Conservation (phyloP, 2,113 vertebrate species). For the Gopherus evgoodei region DNA sequence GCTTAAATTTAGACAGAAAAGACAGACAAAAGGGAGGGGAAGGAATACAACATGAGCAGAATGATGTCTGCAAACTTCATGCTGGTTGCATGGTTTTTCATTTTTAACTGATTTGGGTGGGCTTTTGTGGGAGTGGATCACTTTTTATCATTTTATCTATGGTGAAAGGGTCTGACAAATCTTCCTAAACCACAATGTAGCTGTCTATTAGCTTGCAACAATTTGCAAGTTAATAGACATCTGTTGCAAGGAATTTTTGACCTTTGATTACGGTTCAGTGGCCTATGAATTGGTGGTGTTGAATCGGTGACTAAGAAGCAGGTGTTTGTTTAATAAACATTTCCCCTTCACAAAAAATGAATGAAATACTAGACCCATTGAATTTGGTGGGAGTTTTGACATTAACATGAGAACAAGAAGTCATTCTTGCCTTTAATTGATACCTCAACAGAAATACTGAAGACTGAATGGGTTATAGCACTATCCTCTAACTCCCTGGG, state of each 20-base stretch:
- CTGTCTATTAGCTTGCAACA: background rate
- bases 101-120: background rate
- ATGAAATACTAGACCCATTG: background rate
- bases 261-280: background rate
- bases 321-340: background rate
- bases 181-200: background rate
- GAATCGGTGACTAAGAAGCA: rapidly evolving
- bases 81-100: background rate
- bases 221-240: too few species aligned
- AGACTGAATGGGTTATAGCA: background rate
- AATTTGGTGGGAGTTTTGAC: background rate
- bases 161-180: background rate
- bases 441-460: background rate
- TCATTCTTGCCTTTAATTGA: background rate
- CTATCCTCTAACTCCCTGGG: background rate
- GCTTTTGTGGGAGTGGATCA: background rate
- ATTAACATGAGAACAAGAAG: background rate
- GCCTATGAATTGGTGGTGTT: background rate
- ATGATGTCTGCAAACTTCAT: background rate
- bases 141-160: background rate
- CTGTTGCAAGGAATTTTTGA: background rate
- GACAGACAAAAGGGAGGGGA: background rate
- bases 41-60: background rate
- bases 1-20: background rate
- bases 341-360: background rate